Conservation (phyloP, 2,888 invertebrate species). For the Orthosia incerta region DNA sequence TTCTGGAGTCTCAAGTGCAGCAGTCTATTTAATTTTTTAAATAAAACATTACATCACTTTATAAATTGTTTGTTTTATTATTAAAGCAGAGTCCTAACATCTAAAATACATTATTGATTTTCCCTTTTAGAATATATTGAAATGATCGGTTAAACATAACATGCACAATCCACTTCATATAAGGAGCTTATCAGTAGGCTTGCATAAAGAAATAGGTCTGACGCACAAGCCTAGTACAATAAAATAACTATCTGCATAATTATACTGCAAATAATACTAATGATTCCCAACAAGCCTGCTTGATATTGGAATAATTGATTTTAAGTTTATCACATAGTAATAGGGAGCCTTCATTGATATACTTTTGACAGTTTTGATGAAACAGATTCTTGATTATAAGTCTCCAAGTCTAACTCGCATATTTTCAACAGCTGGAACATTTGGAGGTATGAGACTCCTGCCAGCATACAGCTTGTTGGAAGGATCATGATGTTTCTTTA, state of each 20-base stretch:
- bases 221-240: conserved; percentile 12
- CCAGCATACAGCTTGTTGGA: conserved; percentile 82
- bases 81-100: background rate
- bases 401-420: conserved; percentile 69
- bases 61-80: conserved; percentile 12
- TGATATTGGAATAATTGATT: conserved; percentile 26
- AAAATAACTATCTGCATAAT: conserved; percentile 7
- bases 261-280: background rate
- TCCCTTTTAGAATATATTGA: background rate
- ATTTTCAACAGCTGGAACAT: conserved; percentile 79
- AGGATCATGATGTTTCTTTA: conserved; percentile 83
- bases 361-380: background rate
- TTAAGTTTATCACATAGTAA: conserved; percentile 3
- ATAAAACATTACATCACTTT: conserved; percentile 17
- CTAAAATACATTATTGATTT: conserved; percentile 10
- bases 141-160: background rate
- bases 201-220: conserved; percentile 2
- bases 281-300: background rate
- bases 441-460: conserved; percentile 76
- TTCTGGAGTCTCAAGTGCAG: background rate
- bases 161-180: background rate
- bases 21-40: background rate
- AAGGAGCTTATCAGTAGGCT: background rate
- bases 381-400: background rate
- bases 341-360: background rate